Evolutionary conservation across 2,113 vertebrate genomes (phyloP).

Genomic region (Zootoca vivipara): DNA sequence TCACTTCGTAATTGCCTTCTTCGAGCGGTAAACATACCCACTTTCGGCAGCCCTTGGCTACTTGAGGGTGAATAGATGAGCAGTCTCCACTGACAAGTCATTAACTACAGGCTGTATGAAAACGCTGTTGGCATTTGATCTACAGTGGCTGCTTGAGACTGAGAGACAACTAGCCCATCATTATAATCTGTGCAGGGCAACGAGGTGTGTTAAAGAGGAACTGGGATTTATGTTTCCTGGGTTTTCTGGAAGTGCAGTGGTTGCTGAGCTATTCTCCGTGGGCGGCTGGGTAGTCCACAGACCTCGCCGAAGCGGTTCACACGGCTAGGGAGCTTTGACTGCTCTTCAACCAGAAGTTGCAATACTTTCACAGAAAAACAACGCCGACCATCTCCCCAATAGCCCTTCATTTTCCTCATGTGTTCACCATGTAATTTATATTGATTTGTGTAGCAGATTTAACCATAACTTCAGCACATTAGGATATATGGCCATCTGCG

Average conservation of each 20-base stretch:
- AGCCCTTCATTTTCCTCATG: background rate
- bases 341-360: background rate
- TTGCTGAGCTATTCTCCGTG: background rate
- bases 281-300: background rate
- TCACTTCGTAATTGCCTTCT: background rate
- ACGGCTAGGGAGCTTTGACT: background rate
- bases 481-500: background rate
- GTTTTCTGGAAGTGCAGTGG: background rate
- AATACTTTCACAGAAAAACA: background rate
- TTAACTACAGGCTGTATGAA: background rate
- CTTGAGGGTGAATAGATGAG: background rate
- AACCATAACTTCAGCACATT: background rate
- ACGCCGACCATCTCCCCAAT: background rate
- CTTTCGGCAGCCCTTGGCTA: background rate
- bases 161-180: background rate
- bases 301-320: background rate
- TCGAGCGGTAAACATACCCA: background rate
- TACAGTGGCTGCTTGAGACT: background rate
- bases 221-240: background rate
- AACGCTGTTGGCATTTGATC: background rate
- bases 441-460: background rate
- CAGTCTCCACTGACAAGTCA: background rate
- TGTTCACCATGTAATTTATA: constrained; percentile 18
- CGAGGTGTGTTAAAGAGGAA: background rate
- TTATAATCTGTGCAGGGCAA: background rate